phyloP scores from a whole-genome alignment of 1,140 invertebrate species.

The Hypothenemus hampei region DNA sequence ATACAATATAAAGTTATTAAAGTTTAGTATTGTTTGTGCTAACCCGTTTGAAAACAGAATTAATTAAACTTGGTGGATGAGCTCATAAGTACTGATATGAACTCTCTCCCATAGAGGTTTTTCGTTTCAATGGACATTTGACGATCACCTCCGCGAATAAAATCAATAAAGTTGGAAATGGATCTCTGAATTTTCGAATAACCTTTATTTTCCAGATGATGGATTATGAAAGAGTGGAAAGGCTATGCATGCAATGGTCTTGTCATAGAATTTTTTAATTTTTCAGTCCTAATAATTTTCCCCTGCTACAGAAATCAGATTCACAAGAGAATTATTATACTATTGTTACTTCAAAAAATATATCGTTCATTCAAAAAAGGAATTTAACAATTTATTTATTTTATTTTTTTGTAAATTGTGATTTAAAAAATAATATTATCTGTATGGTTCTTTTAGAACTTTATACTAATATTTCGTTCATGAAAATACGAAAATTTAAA shows the following conservation, averaged over 20 bases:
- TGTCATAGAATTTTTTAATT: constrained; percentile 7
- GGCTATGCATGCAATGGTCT: constrained; percentile 9
- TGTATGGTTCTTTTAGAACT: too few relatives aligned
- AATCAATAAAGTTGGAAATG: constrained; percentile 11
- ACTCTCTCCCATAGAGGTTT: not conserved
- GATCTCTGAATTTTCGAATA: constrained; percentile 10
- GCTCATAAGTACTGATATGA: not conserved
- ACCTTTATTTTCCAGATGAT: constrained; percentile 16
- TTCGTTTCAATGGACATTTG: constrained; percentile 1
- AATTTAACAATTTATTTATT: too few relatives aligned
- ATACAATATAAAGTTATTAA: too few relatives aligned
- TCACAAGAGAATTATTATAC: too few relatives aligned
- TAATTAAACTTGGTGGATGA: constrained; percentile 5
- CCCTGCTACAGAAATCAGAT: too few relatives aligned
- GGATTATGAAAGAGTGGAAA: constrained; percentile 9
- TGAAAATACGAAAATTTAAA: constrained; percentile 36
- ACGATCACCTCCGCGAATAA: constrained; percentile 5
- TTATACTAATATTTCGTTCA: too few relatives aligned
- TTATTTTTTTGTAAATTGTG: too few relatives aligned
- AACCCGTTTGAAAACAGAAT: not conserved
- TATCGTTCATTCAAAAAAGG: too few relatives aligned
- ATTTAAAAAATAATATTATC: too few relatives aligned
- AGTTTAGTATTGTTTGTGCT: too few relatives aligned
- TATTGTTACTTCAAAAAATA: too few relatives aligned
- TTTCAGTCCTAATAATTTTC: not conserved